A percentile compares a stretch with the other conserved stretches of the same genome.
Evolutionary conservation across 2,797 vertebrate species (phyloP).

Genomic region (Cyclura pinguis): DNA sequence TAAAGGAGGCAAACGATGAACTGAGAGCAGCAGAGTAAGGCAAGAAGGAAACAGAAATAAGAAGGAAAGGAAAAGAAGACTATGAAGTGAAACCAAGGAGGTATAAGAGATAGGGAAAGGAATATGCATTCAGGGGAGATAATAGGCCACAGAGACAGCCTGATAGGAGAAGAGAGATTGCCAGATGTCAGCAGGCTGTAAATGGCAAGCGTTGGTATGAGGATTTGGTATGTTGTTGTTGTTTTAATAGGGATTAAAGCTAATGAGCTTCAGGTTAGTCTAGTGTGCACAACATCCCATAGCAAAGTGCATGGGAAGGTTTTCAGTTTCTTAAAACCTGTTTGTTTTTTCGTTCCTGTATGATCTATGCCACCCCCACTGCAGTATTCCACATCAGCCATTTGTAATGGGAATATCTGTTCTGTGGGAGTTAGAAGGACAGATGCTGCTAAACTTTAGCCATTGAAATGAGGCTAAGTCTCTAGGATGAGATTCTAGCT

Average conservation of each 20-base stretch:
- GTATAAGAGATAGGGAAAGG: not conserved
- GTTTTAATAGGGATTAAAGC: not conserved
- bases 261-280: not conserved
- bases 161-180: not conserved
- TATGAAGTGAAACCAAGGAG: not conserved
- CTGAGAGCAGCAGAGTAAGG: not conserved
- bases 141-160: not conserved
- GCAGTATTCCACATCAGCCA: not conserved
- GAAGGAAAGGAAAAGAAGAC: conserved; percentile 19
- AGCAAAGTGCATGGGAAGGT: not conserved
- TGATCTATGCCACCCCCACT: not conserved
- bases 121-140: not conserved
- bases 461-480: not conserved
- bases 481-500: not conserved
- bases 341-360: not conserved
- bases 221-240: not conserved
- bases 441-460: not conserved
- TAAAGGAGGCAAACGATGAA: not conserved
- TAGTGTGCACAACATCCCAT: not conserved
- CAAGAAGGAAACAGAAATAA: not conserved
- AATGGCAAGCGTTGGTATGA: not conserved
- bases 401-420: not conserved
- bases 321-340: not conserved
- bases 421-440: not conserved
- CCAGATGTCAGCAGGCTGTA: not conserved